phyloP scores from a whole-genome alignment of 1,140 invertebrate genomes.

The Cydia strobilella region DNA sequence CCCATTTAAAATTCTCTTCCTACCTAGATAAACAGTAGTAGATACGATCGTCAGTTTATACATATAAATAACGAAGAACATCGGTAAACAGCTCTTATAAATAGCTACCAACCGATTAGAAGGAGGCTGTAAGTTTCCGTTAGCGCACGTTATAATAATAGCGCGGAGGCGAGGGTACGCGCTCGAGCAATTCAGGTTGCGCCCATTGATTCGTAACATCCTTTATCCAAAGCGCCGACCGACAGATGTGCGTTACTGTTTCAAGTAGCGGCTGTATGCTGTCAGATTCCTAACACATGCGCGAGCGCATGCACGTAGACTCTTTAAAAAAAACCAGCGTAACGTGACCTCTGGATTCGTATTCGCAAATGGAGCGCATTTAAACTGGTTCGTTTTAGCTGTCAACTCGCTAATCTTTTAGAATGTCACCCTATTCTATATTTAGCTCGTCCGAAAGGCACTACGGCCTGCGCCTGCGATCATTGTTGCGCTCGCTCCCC shows the following conservation, averaged over 20 bases:
- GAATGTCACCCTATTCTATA: slow-evolving; percentile 54
- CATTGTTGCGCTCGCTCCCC: slow-evolving; percentile 70
- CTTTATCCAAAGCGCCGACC: slow-evolving; percentile 31
- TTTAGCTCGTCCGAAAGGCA: slow-evolving; percentile 75
- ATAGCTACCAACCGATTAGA: slow-evolving; percentile 12
- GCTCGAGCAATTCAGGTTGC: slow-evolving; percentile 22
- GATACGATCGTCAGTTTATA: slow-evolving; percentile 26
- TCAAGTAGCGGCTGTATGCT: slow-evolving; percentile 37
- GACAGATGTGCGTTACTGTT: slow-evolving; percentile 63
- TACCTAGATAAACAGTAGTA: background rate
- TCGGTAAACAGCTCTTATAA: slow-evolving; percentile 31
- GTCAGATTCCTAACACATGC: background rate
- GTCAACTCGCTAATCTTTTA: background rate
- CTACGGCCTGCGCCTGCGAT: slow-evolving; percentile 45
- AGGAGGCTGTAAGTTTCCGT: slow-evolving; percentile 32
- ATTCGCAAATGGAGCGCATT: background rate
- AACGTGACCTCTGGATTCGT: background rate
- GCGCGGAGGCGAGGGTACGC: slow-evolving; percentile 20
- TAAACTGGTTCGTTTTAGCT: slow-evolving; percentile 27
- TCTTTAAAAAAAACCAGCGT: background rate
- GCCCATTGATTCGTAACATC: slow-evolving; percentile 23
- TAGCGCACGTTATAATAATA: slow-evolving; percentile 17
- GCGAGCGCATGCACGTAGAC: background rate
- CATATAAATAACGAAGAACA: slow-evolving; percentile 39
- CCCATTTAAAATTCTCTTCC: background rate